Base-by-base conservation (phyloP, 1,140 invertebrate genomes). In the Drosophila jambulina region DNA sequence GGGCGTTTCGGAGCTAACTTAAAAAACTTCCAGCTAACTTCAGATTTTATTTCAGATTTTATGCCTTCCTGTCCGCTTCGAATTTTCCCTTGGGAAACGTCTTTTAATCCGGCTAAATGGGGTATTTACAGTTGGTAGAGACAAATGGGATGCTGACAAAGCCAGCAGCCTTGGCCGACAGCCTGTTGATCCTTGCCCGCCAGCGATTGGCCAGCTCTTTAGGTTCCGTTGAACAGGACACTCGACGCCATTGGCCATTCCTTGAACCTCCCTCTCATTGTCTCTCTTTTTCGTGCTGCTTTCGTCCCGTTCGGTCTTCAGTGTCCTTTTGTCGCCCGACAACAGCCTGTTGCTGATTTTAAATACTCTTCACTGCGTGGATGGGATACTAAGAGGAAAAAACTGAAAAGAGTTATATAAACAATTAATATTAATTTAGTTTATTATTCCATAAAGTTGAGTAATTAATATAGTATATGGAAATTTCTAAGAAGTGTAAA, bases 131-230 rank as follows among this genome's bases (percentile, higher is more conserved):
- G 21, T 36, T 54, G 15, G 27, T 4, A 2, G 15, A 34, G 29
- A 2, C 19, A 1, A 54, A 21, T 19, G 29, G 19, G 46, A 27
- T 27, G 46, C 45, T 23, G 2, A 9, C 23, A 2, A 10, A 51
- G 29, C 6, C 7, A 21, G 19, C 25, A 21, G 19, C 7, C 59
- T 48, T 9, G 27, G 12, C 29, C 21, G 40, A 58, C 79, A 75
- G 79, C 79, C 75, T 71, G 83, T 82, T 86, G 79, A 86, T 86
- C 79, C 83, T 49, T 42, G 48, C 64, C 58, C 46, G 9, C 32
- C 68, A 60, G 9, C 45, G 76, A 87, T 87, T 87, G 83, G 83
- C 45, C 57, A 72, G 40, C 27, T 19, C 1, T 4, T 17, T 29
- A 25, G n/a, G 29, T 64, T 29, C 64, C 74, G 57, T 54, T 51